phyloP scores from a whole-genome alignment of 2,888 invertebrate genomes.

The Cryptops parisi region DNA sequence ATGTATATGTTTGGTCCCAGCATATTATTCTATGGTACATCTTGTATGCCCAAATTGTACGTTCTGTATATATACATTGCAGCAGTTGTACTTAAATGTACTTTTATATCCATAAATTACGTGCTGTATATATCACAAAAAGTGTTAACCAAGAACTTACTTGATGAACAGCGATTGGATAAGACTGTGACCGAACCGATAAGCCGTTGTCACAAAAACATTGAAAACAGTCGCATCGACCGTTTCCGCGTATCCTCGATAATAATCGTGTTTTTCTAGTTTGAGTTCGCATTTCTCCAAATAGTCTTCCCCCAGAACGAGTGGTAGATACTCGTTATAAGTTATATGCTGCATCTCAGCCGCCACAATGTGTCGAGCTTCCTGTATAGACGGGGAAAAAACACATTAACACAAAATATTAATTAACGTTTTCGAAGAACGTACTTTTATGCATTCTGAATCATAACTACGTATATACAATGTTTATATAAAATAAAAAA shows the following conservation, averaged over 20 bases:
- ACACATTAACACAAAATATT: too few relatives aligned
- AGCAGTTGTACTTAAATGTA: neutral
- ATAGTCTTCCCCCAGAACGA: conserved; percentile 21
- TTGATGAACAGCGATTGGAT: conserved; percentile 15
- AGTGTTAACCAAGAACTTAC: conserved; percentile 4
- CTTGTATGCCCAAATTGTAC: too few relatives aligned
- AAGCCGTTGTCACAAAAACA: conserved; percentile 27
- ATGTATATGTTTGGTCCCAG: too few relatives aligned
- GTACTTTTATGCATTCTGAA: too few relatives aligned
- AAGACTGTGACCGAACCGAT: conserved; percentile 27
- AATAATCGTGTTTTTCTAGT: conserved; percentile 23
- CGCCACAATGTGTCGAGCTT: conserved; percentile 27
- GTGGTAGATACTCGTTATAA: conserved; percentile 23
- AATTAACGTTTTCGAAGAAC: too few relatives aligned
- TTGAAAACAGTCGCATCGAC: conserved; percentile 25
- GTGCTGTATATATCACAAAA: neutral
- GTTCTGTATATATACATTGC: neutral
- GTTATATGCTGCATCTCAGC: conserved; percentile 25
- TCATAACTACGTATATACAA: too few relatives aligned
- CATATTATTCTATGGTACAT: too few relatives aligned
- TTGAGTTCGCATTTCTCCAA: conserved; percentile 24
- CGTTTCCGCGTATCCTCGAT: conserved; percentile 20
- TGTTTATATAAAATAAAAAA: too few relatives aligned
- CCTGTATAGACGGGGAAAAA: too few relatives aligned
- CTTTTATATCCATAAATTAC: neutral